Conservation (phyloP, 2,113 vertebrate genomes). For the Tricholaema leucomelas region DNA sequence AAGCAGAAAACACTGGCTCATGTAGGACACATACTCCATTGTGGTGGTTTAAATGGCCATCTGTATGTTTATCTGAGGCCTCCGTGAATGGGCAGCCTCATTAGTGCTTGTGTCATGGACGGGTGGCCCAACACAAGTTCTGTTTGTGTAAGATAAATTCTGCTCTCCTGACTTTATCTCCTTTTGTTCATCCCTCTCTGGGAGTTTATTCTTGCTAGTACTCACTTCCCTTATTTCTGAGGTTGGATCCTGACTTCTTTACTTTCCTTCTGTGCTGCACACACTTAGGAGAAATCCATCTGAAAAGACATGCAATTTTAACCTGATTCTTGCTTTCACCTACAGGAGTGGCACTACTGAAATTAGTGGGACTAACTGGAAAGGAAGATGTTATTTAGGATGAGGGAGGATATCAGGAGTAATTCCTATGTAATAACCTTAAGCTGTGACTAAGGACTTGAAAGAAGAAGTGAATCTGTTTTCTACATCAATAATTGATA, state of each 20-base stretch:
- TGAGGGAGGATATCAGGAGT: neutral
- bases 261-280: neutral
- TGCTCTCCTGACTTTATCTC: slow-evolving; percentile 11
- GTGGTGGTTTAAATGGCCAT: slow-evolving; percentile 39
- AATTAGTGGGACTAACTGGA: neutral
- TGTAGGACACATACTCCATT: slow-evolving; percentile 11
- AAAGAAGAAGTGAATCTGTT: neutral
- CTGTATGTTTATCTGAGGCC: slow-evolving; percentile 40
- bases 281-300: neutral
- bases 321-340: neutral
- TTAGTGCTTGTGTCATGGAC: slow-evolving; percentile 45
- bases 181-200: neutral
- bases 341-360: neutral
- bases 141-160: slow-evolving; percentile 50
- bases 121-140: slow-evolving; percentile 42
- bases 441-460: neutral
- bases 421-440: neutral
- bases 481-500: neutral
- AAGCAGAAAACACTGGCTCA: slow-evolving; percentile 15
- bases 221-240: neutral
- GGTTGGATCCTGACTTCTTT: neutral
- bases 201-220: neutral
- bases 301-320: neutral
- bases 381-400: neutral
- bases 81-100: slow-evolving; percentile 15